Evolutionary conservation across 2,797 vertebrate species (phyloP).

Genomic region (Cottoperca gobio): DNA sequence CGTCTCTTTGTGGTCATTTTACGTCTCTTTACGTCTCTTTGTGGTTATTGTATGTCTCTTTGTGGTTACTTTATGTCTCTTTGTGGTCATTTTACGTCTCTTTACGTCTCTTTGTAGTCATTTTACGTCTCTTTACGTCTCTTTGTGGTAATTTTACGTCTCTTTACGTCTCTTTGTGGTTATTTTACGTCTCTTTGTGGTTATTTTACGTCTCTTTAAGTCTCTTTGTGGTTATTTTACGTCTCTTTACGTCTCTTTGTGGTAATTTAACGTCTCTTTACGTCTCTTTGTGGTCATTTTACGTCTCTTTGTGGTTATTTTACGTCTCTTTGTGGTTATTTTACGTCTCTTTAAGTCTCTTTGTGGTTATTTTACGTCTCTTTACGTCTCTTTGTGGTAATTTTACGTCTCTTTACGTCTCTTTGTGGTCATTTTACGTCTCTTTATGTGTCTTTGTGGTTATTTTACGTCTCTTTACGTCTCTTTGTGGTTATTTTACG

Average conservation of each 20-base stretch:
- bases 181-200: background rate
- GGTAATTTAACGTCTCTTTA: background rate
- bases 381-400: background rate
- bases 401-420: background rate
- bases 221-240: background rate
- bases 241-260: background rate
- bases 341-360: background rate
- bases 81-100: background rate
- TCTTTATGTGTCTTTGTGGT: background rate
- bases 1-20: background rate
- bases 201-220: background rate
- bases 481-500: background rate
- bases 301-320: background rate
- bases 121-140: background rate
- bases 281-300: background rate
- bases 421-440: background rate
- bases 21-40: background rate
- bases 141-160: background rate
- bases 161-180: background rate
- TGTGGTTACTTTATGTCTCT: background rate
- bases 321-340: background rate
- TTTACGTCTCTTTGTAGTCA: background rate
- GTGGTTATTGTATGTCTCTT: background rate
- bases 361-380: background rate
- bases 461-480: background rate